Percentiles rank a stretch among this genome's conserved stretches.
Conservation (phyloP, 2,797 vertebrate genomes). For the Heliangelus exortis region DNA sequence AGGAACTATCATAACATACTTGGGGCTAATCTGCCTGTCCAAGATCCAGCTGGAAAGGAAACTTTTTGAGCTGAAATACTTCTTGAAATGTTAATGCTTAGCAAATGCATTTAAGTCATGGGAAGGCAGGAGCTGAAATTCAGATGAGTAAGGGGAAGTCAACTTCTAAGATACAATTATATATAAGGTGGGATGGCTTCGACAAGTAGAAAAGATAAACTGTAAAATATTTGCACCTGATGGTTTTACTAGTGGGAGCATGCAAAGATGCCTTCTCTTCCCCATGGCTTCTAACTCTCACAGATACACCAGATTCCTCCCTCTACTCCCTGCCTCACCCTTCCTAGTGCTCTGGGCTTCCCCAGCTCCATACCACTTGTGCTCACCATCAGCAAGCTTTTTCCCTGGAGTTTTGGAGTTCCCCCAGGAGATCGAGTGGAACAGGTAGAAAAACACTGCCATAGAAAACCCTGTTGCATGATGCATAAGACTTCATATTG, state of each 20-base stretch:
- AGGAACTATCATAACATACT: neutral
- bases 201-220: neutral
- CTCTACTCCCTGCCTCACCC: neutral
- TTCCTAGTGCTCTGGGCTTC: neutral
- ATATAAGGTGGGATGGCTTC: neutral
- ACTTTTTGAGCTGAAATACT: neutral
- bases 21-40: neutral
- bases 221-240: neutral
- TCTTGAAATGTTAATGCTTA: neutral
- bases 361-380: neutral
- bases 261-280: neutral
- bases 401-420: neutral
- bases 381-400: neutral
- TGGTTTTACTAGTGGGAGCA: neutral
- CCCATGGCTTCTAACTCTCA: neutral
- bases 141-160: neutral
- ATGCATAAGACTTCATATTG: neutral
- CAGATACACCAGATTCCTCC: neutral
- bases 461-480: neutral
- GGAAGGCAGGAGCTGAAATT: neutral
- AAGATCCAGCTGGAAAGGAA: constrained; percentile 6
- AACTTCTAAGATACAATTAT: neutral
- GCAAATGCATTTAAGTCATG: neutral
- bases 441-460: neutral
- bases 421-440: neutral